These are phyloP conservation scores for Drosophila bifasciata DNA, from an alignment of 1,140 invertebrate genomes.

Conservation along the genomic window DNA sequence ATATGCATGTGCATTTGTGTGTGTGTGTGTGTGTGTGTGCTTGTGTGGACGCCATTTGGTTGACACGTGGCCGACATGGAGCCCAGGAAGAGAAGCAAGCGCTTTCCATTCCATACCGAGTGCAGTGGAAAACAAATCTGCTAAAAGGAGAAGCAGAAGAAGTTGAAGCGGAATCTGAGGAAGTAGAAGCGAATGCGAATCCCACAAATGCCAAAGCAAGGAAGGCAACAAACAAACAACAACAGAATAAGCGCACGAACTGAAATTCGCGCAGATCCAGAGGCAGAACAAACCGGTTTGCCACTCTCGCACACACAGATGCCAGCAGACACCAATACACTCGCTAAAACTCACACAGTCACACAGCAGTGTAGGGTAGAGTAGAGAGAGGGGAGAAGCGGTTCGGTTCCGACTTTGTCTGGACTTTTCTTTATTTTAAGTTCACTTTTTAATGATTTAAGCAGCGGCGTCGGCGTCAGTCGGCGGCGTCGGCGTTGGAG, in stretches of 20 bases:
- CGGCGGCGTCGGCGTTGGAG: conserved; percentile 26
- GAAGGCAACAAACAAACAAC: conserved; percentile 70
- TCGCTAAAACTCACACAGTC: conserved; percentile 12
- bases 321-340: too few species aligned
- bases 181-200: too few species aligned
- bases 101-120: conserved; percentile 5
- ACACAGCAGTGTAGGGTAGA: background rate
- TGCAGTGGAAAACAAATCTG: conserved; percentile 20
- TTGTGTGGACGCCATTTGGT: conserved; percentile 74
- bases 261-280: conserved; percentile 29
- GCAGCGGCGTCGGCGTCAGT: conserved; percentile 41
- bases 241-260: conserved; percentile 26
- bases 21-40: conserved; percentile 14
- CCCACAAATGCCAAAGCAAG: conserved; percentile 16
- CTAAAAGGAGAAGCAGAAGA: background rate
- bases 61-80: conserved; percentile 75
- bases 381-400: conserved; percentile 12
- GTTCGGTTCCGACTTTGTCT: conserved; percentile 63
- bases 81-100: conserved; percentile 53
- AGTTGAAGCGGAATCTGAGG: too few species aligned
- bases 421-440: conserved; percentile 81
- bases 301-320: conserved; percentile 20
- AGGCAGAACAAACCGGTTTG: conserved; percentile 71
- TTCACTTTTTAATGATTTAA: conserved; percentile 81
- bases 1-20: conserved; percentile 12